These are phyloP conservation scores for Brachionus paranguensis DNA, from an alignment of 1,140 invertebrate species.

Conservation along the genomic window DNA sequence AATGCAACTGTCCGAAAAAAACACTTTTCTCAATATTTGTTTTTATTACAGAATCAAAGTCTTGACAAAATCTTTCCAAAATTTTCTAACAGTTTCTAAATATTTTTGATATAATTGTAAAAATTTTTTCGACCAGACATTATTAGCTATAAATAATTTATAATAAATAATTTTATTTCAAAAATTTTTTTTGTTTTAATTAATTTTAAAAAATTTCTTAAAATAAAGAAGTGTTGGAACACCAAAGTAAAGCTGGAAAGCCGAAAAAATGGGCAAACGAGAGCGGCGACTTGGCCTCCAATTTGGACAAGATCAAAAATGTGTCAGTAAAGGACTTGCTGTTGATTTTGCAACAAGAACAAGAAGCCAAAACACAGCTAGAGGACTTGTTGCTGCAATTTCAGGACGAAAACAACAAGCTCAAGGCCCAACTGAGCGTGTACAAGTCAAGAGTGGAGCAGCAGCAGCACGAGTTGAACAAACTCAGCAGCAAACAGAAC, in stretches of 20 bases:
- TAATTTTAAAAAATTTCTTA: too few relatives aligned
- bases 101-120: too few relatives aligned
- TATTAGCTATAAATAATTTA: too few relatives aligned
- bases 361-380: neutral
- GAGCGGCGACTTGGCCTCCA: neutral
- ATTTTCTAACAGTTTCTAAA: too few relatives aligned
- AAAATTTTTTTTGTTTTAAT: too few relatives aligned
- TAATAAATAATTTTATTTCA: too few relatives aligned
- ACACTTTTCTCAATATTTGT: too few relatives aligned
- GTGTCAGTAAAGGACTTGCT: conserved; percentile 4
- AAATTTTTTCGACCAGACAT: too few relatives aligned
- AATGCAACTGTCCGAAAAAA: too few relatives aligned
- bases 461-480: conserved; percentile 34
- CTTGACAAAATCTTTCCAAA: too few relatives aligned
- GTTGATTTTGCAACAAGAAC: neutral
- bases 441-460: conserved; percentile 43
- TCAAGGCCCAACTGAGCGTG: conserved; percentile 46
- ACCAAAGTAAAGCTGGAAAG: neutral
- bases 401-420: conserved; percentile 12
- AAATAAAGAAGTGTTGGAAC: too few relatives aligned
- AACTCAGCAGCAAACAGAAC: conserved; percentile 35
- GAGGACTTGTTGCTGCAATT: conserved; percentile 16
- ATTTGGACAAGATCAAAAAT: conserved; percentile 3
- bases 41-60: too few relatives aligned
- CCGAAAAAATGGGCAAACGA: neutral